A percentile compares a stretch with the other conserved stretches of the same genome.
Conservation (phyloP, 2,797 vertebrate genomes). For the Molossus alvarezi region DNA sequence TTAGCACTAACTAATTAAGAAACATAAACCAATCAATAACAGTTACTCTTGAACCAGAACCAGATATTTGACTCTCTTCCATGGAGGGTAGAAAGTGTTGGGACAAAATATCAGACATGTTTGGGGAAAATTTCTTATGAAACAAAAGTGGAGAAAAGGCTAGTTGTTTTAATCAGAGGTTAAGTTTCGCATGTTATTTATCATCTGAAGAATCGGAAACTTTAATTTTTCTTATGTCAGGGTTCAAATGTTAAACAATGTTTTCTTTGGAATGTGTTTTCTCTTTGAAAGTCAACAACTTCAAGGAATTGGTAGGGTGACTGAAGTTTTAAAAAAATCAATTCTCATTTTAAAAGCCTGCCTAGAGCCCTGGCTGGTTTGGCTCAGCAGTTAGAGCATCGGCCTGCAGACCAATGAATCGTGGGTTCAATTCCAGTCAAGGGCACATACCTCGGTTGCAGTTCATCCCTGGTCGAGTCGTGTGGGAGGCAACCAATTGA, state of each 20-base stretch:
- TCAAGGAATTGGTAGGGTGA: not conserved
- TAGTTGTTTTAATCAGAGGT: not conserved
- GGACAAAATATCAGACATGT: not conserved
- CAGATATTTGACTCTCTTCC: not conserved
- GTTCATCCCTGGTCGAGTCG: too few species aligned
- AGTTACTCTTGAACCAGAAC: not conserved
- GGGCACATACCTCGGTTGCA: too few species aligned
- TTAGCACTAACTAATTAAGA: not conserved
- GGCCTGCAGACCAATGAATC: too few species aligned
- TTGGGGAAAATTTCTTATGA: conserved; percentile 35
- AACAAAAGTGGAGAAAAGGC: not conserved
- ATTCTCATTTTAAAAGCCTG: conserved; percentile 63
- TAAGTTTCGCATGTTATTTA: conserved; percentile 55
- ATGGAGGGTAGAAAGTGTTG: not conserved
- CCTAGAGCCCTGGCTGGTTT: not conserved
- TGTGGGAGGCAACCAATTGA: too few species aligned
- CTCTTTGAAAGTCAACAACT: conserved; percentile 63
- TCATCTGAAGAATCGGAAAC: conserved; percentile 57
- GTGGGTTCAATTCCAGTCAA: too few species aligned
- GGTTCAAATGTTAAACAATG: conserved; percentile 61
- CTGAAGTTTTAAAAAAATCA: conserved; percentile 58
- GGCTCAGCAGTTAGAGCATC: too few species aligned
- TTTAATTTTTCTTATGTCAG: conserved; percentile 60
- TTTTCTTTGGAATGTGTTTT: conserved; percentile 70
- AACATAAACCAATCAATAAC: not conserved